phyloP scores from a whole-genome alignment of 2,797 vertebrate genomes.

The Austrolebias charrua region DNA sequence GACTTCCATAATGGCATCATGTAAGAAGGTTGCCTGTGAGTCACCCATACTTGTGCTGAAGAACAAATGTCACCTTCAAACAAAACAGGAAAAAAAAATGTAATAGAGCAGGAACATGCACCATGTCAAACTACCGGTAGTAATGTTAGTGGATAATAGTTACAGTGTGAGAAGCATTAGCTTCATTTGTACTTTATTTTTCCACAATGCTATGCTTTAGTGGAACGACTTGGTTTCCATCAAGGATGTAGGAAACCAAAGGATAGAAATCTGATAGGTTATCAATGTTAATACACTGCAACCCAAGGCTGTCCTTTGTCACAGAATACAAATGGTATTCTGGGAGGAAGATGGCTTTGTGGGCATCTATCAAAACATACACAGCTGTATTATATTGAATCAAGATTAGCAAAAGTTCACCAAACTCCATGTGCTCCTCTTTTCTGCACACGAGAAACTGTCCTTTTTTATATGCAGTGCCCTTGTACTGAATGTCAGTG shows the following conservation, averaged over 20 bases:
- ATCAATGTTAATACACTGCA: too few species aligned
- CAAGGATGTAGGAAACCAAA: neutral
- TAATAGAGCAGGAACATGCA: too few species aligned
- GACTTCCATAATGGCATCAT: conserved; percentile 16
- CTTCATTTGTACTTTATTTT: conserved; percentile 17
- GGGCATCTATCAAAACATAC: conserved; percentile 31
- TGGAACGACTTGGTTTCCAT: conserved; percentile 26
- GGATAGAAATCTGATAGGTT: too few species aligned
- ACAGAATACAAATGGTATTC: too few species aligned
- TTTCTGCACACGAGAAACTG: conserved; percentile 8
- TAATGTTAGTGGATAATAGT: too few species aligned
- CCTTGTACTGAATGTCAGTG: conserved; percentile 41
- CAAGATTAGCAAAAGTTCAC: conserved; percentile 21
- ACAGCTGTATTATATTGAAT: conserved; percentile 24
- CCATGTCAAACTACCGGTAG: too few species aligned
- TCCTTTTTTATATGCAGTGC: conserved; percentile 33
- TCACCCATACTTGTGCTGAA: conserved; percentile 13
- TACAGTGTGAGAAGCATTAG: conserved; percentile 3
- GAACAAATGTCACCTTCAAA: conserved; percentile 28
- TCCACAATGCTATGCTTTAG: conserved; percentile 25
- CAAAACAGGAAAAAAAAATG: neutral
- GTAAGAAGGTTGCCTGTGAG: conserved; percentile 10
- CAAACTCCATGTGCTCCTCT: conserved; percentile 36
- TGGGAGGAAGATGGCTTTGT: conserved; percentile 1
- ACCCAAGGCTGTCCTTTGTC: too few species aligned